Base-by-base conservation (phyloP, 2,113 vertebrate species). In the Melanerpes aurifrons region DNA sequence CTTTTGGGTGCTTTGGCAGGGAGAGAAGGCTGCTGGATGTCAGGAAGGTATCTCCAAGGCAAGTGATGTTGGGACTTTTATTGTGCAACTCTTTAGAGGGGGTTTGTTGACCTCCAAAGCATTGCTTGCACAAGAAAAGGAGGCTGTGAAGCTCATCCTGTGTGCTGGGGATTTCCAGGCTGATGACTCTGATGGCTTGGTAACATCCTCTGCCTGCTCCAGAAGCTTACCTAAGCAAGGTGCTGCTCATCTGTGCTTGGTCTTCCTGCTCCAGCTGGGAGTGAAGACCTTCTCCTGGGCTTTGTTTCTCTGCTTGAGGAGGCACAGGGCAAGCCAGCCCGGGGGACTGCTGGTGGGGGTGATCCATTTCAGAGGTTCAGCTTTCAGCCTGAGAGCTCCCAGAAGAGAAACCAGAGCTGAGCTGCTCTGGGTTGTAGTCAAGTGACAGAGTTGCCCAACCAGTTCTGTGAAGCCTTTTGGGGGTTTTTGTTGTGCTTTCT, bases 381-480 rank as follows among this genome's bases (percentile, higher is more conserved):
- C 77, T 94, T 86, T 35, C 69, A 81, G 64, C 12, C 2, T 40
- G 28, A 28, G 59, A 63, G 68, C 48, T 82, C 56, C 26, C 15
- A 84, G 72, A 10, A 64, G 68, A 78, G 68, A 53, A 94, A 94
- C 89, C 71, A 96, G 89, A 95, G 75, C 94, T 76, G 90, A 84
- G 47, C 45, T 61, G 59, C 15, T 72, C 45, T 90, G 0, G 1
- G 5, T 72, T 15, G 25, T 64, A 79, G 72, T 93, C 85, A 89
- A 95, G 64, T 93, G 91, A 89, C 94, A 91, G 90, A 92, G 91
- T 88, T 84, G 86, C 88, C 88, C 48, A 74, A 96, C 90, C 94
- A 90, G 96, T 96, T 96, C 64, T 81, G 80, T 88, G 82, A 77
- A 93, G 93, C 69, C 61, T 66, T 2, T 32, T 82, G 43, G 43